Percentiles rank a stretch among this genome's conserved stretches.
These are phyloP conservation scores for Tupaia tana DNA, from an alignment of 2,113 vertebrate species.

Conservation along the genomic window DNA sequence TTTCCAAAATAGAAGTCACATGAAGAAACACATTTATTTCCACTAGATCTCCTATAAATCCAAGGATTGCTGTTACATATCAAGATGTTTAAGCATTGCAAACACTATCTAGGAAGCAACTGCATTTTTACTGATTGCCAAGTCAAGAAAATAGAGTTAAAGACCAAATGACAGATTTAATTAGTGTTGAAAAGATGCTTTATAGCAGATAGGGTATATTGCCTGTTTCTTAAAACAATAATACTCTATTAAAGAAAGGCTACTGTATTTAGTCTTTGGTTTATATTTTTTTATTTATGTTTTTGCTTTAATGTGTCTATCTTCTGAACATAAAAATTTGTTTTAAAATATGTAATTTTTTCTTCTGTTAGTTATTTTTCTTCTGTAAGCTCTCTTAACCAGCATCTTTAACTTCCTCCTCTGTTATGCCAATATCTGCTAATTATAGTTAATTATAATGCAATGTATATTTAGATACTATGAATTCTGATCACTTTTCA, in stretches of 20 bases:
- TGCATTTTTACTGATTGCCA: conserved; percentile 3
- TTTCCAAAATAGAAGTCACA: conserved; percentile 28
- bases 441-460: background rate
- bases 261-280: background rate
- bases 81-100: conserved; percentile 2
- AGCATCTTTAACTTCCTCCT: background rate
- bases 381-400: background rate
- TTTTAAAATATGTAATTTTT: background rate
- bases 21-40: conserved; percentile 28
- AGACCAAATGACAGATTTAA: background rate
- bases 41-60: background rate
- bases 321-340: background rate
- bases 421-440: background rate
- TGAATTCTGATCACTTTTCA: background rate
- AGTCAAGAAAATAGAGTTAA: conserved; percentile 32
- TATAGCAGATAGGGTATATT: background rate
- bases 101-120: background rate
- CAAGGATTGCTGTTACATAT: background rate
- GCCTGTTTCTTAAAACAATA: background rate
- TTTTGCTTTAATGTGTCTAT: background rate
- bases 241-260: conserved; percentile 7
- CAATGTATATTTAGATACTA: background rate
- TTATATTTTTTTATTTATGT: background rate
- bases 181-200: background rate
- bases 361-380: background rate